Evolutionary conservation across 1,140 invertebrate genomes (phyloP), one percentile per base, ranked within the genome.

Genomic region (Drosophila santomea): DNA sequence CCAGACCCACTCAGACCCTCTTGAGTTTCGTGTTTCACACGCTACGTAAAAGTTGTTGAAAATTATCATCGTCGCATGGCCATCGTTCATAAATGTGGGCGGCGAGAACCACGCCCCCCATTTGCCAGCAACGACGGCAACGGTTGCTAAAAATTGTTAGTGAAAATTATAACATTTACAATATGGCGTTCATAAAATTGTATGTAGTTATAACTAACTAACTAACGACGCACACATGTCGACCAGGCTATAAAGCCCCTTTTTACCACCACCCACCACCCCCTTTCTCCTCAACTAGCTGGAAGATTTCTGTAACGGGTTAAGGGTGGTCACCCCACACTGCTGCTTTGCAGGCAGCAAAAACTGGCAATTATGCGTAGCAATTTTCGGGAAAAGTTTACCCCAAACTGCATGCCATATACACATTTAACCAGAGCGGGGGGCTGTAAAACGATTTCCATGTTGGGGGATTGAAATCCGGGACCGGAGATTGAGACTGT

Each of bases 131-230:
- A 32, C 38, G 4, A 43, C 54, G 11, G 28, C 44, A 59, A 57
- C 62, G 50, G 55, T 68, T 74, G 75, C 55, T 58, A 50, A 79
- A 82, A 86, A 86, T 82, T 82, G 79, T 88, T 86, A 73, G 83
- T 88, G 83, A 88, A 86, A 86, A 88, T 86, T 86, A 86, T 89
- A 88, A 88, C 83, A 88, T 88, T 88, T 89, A 77, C 84, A 88
- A 88, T 89, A 88, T 88, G 83, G 62, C 76, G 48, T 63, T 62
- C 84, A 88, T 89, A 80, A 88, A 88, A 83, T 83, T 88, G 84
- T 88, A 88, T 89, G 80, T 89, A 88, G 84, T 80, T 88, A 83
- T 89, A 88, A 89, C 84, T 83, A 89, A 86, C 82, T 86, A 86
- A 89, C 83, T 88, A 88, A 88, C 84, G 72, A 81, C 60, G 56